These are phyloP conservation scores for Trichogramma dendrolimi DNA, from an alignment of 2,888 invertebrate species.

Conservation along the genomic window DNA sequence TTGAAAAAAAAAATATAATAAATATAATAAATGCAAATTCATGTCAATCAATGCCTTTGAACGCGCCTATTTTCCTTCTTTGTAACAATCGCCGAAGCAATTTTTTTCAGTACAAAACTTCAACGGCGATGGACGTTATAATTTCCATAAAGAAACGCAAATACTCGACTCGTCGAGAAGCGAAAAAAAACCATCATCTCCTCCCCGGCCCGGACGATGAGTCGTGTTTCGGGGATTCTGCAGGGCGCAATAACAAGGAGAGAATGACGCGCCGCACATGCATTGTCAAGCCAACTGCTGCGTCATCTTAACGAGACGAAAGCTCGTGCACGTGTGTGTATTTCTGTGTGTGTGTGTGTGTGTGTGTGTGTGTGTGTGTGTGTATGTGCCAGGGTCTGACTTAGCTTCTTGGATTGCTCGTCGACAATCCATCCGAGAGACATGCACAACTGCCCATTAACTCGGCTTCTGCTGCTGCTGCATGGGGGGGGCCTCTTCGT, in stretches of 20 bases:
- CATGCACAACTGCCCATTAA: too few relatives aligned
- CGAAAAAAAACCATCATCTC: background rate
- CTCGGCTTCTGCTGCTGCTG: too few relatives aligned
- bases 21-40: too few relatives aligned
- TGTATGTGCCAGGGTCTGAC: too few relatives aligned
- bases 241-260: background rate
- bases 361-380: background rate
- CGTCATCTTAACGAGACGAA: conserved; percentile 44
- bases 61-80: too few relatives aligned
- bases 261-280: conserved; percentile 23
- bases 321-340: background rate
- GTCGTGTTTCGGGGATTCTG: background rate
- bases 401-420: too few relatives aligned
- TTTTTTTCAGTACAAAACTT: background rate
- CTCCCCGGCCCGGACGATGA: background rate
- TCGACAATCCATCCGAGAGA: too few relatives aligned
- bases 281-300: conserved; percentile 40
- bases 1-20: too few relatives aligned
- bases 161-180: background rate
- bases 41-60: too few relatives aligned
- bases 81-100: background rate
- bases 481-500: background rate
- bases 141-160: too few relatives aligned
- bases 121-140: background rate
- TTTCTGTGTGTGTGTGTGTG: background rate